Conservation (phyloP, 2,797 vertebrate species). For the Molossus alvarezi region DNA sequence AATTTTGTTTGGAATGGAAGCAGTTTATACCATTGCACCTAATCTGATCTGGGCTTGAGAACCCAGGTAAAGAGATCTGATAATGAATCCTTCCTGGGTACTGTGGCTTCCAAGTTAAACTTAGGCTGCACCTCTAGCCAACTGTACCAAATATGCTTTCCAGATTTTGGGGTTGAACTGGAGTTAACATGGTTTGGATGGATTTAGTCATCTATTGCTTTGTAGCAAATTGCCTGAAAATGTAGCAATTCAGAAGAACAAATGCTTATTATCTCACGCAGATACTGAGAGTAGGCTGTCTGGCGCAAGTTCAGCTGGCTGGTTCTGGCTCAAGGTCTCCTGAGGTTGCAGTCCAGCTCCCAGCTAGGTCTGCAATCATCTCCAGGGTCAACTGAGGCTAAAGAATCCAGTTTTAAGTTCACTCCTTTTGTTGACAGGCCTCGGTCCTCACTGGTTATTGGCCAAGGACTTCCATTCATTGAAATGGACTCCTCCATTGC, state of each 20-base stretch:
- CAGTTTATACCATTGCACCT: background rate
- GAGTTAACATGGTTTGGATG: background rate
- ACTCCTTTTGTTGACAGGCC: too few species aligned
- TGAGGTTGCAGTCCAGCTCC: background rate
- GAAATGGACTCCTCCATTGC: too few species aligned
- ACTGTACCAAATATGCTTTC: background rate
- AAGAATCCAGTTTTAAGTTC: too few species aligned
- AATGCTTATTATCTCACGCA: background rate
- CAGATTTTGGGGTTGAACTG: background rate
- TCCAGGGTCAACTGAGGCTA: background rate
- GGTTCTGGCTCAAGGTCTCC: background rate
- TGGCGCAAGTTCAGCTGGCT: background rate
- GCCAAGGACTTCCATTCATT: too few species aligned
- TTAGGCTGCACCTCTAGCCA: background rate
- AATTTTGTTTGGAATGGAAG: background rate
- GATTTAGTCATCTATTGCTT: constrained; percentile 12
- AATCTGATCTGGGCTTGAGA: background rate
- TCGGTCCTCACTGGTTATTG: too few species aligned
- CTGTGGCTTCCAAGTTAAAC: background rate
- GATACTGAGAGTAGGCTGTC: background rate
- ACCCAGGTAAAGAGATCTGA: background rate
- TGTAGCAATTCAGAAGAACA: background rate
- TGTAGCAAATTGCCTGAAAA: constrained; percentile 9
- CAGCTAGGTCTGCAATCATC: background rate
- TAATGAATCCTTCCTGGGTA: background rate